phyloP scores from a whole-genome alignment of 2,797 vertebrate species.

The Mastacembelus armatus region DNA sequence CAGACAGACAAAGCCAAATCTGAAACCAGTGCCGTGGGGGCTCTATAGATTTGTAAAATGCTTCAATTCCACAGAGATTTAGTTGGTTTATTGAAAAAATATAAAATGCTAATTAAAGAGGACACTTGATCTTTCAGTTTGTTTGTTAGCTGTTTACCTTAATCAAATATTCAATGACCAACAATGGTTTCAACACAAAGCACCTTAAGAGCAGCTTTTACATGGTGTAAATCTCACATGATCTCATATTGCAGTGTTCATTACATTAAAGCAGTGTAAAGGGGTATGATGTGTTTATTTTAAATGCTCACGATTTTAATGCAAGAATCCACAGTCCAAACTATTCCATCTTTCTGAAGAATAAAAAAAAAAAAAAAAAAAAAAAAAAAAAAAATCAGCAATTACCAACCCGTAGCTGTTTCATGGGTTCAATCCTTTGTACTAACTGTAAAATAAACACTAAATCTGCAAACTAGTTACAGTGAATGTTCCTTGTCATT shows the following conservation, averaged over 20 bases:
- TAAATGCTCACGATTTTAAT: slow-evolving; percentile 16
- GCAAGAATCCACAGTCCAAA: slow-evolving; percentile 18
- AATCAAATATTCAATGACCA: slow-evolving; percentile 18
- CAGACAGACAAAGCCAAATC: slow-evolving; percentile 67
- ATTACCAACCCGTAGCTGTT: slow-evolving; percentile 28
- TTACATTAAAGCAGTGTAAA: not conserved
- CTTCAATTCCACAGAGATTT: slow-evolving; percentile 55
- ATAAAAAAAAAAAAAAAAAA: slow-evolving; percentile 16
- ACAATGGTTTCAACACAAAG: not conserved
- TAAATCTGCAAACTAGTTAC: slow-evolving; percentile 46
- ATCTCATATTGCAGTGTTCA: slow-evolving; percentile 3
- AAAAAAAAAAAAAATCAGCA: no score
- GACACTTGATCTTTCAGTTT: slow-evolving; percentile 49
- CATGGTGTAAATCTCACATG: slow-evolving; percentile 21
- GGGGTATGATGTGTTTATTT: slow-evolving; percentile 28
- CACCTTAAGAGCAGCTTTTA: slow-evolving; percentile 9
- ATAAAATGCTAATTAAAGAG: slow-evolving; percentile 48
- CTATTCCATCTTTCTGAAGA: slow-evolving; percentile 5
- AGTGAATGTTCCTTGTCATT: slow-evolving; percentile 69
- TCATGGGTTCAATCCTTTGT: slow-evolving; percentile 39
- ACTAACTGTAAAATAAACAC: slow-evolving; percentile 66
- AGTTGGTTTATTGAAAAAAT: slow-evolving; percentile 37
- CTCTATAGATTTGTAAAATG: slow-evolving; percentile 57
- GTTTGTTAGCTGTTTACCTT: slow-evolving; percentile 28
- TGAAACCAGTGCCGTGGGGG: slow-evolving; percentile 53